A percentile compares a stretch with the other conserved stretches of the same genome.
Evolutionary conservation across 2,797 vertebrate genomes (phyloP).

Genomic region (Xiphophorus birchmanni): DNA sequence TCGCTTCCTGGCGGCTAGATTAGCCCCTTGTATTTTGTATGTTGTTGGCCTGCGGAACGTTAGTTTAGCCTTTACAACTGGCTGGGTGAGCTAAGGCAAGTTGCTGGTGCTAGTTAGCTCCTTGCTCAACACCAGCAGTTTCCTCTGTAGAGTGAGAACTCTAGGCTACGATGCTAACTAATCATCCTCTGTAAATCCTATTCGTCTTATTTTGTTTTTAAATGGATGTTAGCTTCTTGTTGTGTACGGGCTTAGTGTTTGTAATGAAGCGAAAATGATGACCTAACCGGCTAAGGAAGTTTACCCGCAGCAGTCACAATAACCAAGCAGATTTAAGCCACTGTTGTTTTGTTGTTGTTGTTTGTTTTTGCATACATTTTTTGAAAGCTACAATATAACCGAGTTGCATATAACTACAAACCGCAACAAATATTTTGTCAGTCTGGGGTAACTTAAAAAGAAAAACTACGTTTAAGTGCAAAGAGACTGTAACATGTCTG

Average conservation of each 20-base stretch:
- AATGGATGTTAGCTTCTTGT: neutral
- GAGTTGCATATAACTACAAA: neutral
- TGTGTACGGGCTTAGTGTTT: neutral
- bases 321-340: conserved; percentile 10
- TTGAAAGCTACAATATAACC: neutral
- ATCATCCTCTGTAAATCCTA: neutral
- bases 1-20: neutral
- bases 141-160: conserved; percentile 35
- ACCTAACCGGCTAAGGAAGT: neutral
- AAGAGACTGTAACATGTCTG: neutral
- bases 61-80: conserved; percentile 47
- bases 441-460: neutral
- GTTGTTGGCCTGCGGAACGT: neutral
- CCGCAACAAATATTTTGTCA: neutral
- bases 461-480: neutral
- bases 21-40: neutral
- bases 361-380: neutral
- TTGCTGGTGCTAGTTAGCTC: conserved; percentile 51
- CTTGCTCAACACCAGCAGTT: conserved; percentile 55
- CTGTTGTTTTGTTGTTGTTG: neutral
- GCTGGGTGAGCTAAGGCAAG: conserved; percentile 38
- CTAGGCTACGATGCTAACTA: conserved; percentile 57
- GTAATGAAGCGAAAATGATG: neutral
- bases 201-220: neutral
- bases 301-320: neutral